Evolutionary conservation across 2,888 invertebrate genomes (phyloP), one percentile per base, ranked within the genome.

Genomic region (Blera fallax): DNA sequence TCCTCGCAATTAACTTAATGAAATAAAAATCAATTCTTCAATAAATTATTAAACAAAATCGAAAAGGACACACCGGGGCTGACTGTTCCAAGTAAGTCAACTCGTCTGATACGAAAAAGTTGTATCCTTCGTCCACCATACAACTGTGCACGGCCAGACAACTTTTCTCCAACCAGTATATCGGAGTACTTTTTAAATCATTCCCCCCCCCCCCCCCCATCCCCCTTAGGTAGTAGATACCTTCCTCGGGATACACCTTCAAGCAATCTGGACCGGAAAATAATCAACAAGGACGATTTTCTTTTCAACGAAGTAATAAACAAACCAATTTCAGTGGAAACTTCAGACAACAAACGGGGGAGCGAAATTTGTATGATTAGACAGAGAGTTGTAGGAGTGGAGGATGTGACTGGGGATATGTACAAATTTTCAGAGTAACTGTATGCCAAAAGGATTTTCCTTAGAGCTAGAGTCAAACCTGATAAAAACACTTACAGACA

Each of bases 271-370:
- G 62, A 79, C 76, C 81, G 85, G 81, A 85, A 85, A 85, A 85
- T 85, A 85, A 85, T 85, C 85, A 85, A 85, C 81, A n/a, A n/a
- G 54, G 60, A 85, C 72, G 85, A 85, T 85, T 85, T 81, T 85
- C 81, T 81, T 85, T 72, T 85, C 81, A 81, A 65, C 85, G 81
- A 76, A 81, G 72, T 85, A 81, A 85, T 85, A 85, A 85, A 85
- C 85, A 85, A 85, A 85, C 70, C 77, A 81, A 77, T 85, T 85
- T 72, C 65, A 72, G 62, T 77, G 48, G 34, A 45, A 65, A 79
- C 64, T 70, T 65, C 40, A 54, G 74, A 84, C 72, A 83, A 78
- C 67, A 67, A 83, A n/a, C n/a, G n/a, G 21, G 48, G 48, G 29
- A 45, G 37, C 65, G 43, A 84, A 80, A 80, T 84, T 84, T 76